A percentile compares a stretch with the other conserved stretches of the same genome.
phyloP scores from a whole-genome alignment of 1,140 invertebrate species.

The Lineus longissimus region DNA sequence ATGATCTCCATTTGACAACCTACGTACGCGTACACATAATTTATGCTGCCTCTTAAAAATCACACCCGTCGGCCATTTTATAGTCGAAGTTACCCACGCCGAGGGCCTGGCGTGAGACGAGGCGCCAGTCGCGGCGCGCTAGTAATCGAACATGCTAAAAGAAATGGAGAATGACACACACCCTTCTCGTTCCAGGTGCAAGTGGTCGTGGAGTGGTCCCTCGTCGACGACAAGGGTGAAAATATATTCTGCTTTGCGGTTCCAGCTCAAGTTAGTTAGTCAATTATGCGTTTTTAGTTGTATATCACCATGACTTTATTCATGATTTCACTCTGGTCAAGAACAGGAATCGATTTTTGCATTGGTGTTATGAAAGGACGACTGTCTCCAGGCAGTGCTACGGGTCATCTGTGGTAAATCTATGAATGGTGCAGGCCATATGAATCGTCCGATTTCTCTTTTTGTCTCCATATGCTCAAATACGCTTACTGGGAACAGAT shows the following conservation, averaged over 20 bases:
- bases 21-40: background rate
- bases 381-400: too few relatives aligned
- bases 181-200: background rate
- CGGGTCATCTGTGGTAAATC: too few relatives aligned
- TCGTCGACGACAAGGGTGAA: background rate
- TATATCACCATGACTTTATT: too few relatives aligned
- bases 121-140: background rate
- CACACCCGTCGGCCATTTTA: background rate
- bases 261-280: background rate
- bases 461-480: too few relatives aligned
- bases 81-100: background rate
- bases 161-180: background rate
- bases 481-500: too few relatives aligned
- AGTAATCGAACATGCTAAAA: background rate
- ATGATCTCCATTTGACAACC: background rate
- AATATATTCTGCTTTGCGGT: background rate
- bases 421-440: too few relatives aligned
- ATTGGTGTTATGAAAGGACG: too few relatives aligned
- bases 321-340: too few relatives aligned
- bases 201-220: background rate
- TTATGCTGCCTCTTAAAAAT: background rate
- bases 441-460: too few relatives aligned
- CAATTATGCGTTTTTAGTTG: too few relatives aligned
- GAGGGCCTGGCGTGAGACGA: background rate
- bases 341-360: too few relatives aligned